Base-by-base conservation (phyloP, 2,113 vertebrate genomes). In the Camelus dromedarius region DNA sequence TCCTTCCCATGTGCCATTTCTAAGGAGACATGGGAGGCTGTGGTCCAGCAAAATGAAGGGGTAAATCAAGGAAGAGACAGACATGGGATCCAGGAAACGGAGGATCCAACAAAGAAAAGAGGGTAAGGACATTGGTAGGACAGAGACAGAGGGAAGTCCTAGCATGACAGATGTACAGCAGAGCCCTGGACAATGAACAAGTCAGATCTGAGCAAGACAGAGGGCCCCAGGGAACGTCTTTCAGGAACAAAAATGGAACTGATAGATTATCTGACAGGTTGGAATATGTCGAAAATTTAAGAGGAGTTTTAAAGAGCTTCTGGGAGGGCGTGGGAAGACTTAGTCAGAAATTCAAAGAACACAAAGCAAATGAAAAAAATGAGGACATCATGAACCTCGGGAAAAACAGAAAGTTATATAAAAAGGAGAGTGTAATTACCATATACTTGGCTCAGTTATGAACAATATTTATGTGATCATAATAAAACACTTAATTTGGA, bases 261-360 rank as follows among this genome's bases (percentile, higher is more conserved):
- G 26, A 42, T 0, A 87, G 20, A 56, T 15, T n/a, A 50, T 15
- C 22, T 26, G 15, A 14, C 20, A 66, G 58, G 52, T 14, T 46
- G 9, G 42, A 83, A 70, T 32, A 7, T 22, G 4, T 1, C 62
- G 89, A 72, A 93, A 82, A 72, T 3, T 9, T 16, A 24, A 89
- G 28, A 72, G 60, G 32, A 66, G 22, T 83, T 86, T 56, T 90
- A 70, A 86, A 92, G 60, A 93, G 79, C 84, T 76, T n/a, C 38
- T 48, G 42, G 58, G 89, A 48, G 12, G 22, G 8, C 18, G 30
- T 38, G 46, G 89, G 76, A 72, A 92, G 79, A 85, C 35, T 75
- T 16, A 48, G 30, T 30, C n/a, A 91, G 50, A 90, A 64, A 96
- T 60, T 96, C 82, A 92, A 95, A 91, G 46, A 85, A 73, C 20